phyloP scores from a whole-genome alignment of 2,888 invertebrate species.

The Gymnocheta viridis region DNA sequence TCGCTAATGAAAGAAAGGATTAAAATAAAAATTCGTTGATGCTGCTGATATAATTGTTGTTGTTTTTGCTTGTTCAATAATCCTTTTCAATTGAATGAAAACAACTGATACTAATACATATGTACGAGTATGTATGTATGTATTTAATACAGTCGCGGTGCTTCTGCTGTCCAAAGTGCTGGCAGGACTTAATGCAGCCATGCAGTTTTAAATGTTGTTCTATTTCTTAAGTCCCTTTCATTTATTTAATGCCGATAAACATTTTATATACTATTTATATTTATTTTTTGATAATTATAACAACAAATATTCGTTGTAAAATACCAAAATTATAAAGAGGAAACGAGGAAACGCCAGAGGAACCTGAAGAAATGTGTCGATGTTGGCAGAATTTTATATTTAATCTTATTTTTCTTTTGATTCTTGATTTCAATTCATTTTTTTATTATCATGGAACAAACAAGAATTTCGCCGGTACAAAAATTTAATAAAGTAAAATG shows the following conservation, averaged over 20 bases:
- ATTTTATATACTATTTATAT: conserved; percentile 14
- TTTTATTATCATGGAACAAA: background rate
- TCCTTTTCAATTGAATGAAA: conserved; percentile 58
- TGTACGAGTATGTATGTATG: too few relatives aligned
- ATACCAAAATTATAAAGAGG: conserved; percentile 19
- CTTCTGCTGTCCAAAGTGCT: background rate
- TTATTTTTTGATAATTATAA: conserved; percentile 28
- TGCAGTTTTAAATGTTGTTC: conserved; percentile 20
- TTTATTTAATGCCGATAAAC: conserved; percentile 53
- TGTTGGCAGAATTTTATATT: conserved; percentile 33
- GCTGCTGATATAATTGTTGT: conserved; percentile 22
- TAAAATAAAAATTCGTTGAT: conserved; percentile 56
- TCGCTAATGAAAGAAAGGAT: conserved; percentile 64
- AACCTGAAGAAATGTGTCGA: conserved; percentile 35
- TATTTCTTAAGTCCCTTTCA: conserved; percentile 42
- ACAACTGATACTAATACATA: conserved; percentile 27
- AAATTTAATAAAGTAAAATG: conserved; percentile 9
- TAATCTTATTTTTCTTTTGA: conserved; percentile 26
- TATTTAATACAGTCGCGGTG: conserved; percentile 3
- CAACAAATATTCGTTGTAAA: conserved; percentile 6
- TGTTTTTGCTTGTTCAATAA: conserved; percentile 49
- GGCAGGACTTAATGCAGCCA: conserved; percentile 27
- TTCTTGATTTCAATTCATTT: background rate
- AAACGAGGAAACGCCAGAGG: background rate
- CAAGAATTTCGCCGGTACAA: conserved; percentile 13